A percentile compares a stretch with the other conserved stretches of the same genome.
Conservation (phyloP, 1,140 invertebrate species). For the Temnothorax nylanderi region DNA sequence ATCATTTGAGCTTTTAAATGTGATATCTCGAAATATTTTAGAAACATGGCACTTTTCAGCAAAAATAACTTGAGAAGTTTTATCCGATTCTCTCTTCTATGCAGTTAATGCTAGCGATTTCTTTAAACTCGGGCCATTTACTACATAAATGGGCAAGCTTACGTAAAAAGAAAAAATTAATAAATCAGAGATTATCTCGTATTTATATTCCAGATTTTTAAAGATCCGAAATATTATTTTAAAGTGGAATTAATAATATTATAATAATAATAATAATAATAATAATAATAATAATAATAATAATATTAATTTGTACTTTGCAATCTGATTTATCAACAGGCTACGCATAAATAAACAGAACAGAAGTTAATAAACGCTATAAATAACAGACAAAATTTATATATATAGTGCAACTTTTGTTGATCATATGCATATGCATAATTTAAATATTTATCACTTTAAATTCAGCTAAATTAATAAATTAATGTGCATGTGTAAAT, state of each 20-base stretch:
- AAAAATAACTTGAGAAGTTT: not conserved
- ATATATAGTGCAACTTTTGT: not conserved
- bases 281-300: too few species aligned
- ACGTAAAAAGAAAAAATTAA: not conserved
- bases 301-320: not conserved
- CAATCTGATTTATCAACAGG: not conserved
- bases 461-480: constrained; percentile 2
- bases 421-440: not conserved
- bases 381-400: not conserved
- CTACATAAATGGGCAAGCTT: not conserved
- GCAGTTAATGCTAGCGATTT: not conserved
- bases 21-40: constrained; percentile 11
- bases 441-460: not conserved
- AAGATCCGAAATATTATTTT: constrained; percentile 6
- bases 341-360: constrained; percentile 1
- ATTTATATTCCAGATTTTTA: constrained; percentile 7
- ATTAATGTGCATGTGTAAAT: not conserved
- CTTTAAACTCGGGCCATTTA: not conserved
- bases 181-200: not conserved
- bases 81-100: not conserved
- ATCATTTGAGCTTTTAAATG: not conserved
- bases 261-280: too few species aligned
- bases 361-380: not conserved
- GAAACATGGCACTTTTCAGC: not conserved
- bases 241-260: not conserved